Base-by-base conservation (phyloP, 2,113 vertebrate species). In the Tachysurus vachellii region DNA sequence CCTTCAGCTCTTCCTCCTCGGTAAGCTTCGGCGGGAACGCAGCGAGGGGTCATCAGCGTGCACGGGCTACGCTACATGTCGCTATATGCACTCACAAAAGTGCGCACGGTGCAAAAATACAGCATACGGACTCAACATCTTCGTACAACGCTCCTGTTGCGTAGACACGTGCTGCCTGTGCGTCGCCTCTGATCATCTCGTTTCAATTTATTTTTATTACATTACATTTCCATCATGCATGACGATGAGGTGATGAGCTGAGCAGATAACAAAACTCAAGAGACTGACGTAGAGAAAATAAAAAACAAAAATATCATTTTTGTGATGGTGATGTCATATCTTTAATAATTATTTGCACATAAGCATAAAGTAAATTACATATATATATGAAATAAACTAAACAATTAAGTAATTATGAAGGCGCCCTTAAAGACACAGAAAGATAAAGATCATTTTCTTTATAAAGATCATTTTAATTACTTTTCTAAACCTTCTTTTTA, bases 1-100 rank as follows among this genome's bases (percentile, higher is more conserved):
- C 88, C 64, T 36, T 85, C 84, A 88, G 21, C 66, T 56, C 88
- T 73, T 54, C 80, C 80, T 76, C 62, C 31, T 82, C 19, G 61
- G 61, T 64, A 62, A 57, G 53, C 83, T 79, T 82, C 9, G 61
- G 26, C 61, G 64, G 59, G 42, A 82, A 82, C 61, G 4, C 85
- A 66, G 76, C 23, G 21, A 44, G 76, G 62, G 85, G 77, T 62
- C 77, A 86, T 44, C 50, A 71, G 85, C 62, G 31, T n/a, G 61
- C 59, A 36, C 50, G 13, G 28, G 21, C 84, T 50, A 85, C 70
- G 21, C 56, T n/a, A 14, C 73, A 57, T 57, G 21, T 84, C 42
- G 11, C 70, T 73, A 54, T 68, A 47, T 28, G 17, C 66, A 54
- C 77, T 50, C 28, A 28, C 13, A 77, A 61, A 54, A 3, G 12